Evolutionary conservation across 2,888 invertebrate species (phyloP).

Genomic region (Serrognathus titanus): DNA sequence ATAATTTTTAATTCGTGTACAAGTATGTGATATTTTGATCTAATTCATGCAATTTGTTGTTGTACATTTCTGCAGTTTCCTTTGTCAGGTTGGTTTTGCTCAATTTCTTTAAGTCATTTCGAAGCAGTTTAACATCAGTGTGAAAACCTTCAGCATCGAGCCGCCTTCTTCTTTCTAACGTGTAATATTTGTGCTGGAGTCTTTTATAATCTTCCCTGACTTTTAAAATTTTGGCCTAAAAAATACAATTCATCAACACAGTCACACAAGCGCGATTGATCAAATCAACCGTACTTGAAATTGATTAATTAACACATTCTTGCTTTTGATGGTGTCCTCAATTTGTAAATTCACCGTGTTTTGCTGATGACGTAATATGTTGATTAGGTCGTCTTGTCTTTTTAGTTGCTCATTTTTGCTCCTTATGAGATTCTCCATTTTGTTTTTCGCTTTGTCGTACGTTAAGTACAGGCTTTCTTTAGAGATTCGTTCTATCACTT

Average conservation of each 20-base stretch:
- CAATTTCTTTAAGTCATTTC: background rate
- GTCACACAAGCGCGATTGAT: background rate
- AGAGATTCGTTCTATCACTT: background rate
- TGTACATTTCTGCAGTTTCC: background rate
- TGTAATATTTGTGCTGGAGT: slow-evolving; percentile 3
- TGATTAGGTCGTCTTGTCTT: slow-evolving; percentile 3
- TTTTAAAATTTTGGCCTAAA: slow-evolving; percentile 8
- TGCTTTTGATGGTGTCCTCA: background rate
- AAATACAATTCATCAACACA: background rate
- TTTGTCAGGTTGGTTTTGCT: background rate
- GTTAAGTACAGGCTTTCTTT: slow-evolving; percentile 1
- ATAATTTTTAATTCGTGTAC: too few species aligned
- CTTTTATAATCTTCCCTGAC: slow-evolving; percentile 3
- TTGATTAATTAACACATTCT: background rate
- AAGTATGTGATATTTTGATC: too few species aligned
- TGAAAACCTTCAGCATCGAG: slow-evolving; percentile 9
- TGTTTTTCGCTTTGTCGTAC: slow-evolving; percentile 1
- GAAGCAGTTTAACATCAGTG: slow-evolving; percentile 9
- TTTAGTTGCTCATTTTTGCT: slow-evolving; percentile 6
- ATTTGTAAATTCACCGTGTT: background rate
- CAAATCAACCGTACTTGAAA: slow-evolving; percentile 1
- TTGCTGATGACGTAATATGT: slow-evolving; percentile 5
- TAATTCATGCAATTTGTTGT: too few species aligned
- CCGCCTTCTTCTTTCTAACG: slow-evolving; percentile 7
- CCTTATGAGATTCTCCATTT: slow-evolving; percentile 6